These are phyloP conservation scores for Nymphicus hollandicus DNA, from an alignment of 2,113 vertebrate species.

Conservation along the genomic window DNA sequence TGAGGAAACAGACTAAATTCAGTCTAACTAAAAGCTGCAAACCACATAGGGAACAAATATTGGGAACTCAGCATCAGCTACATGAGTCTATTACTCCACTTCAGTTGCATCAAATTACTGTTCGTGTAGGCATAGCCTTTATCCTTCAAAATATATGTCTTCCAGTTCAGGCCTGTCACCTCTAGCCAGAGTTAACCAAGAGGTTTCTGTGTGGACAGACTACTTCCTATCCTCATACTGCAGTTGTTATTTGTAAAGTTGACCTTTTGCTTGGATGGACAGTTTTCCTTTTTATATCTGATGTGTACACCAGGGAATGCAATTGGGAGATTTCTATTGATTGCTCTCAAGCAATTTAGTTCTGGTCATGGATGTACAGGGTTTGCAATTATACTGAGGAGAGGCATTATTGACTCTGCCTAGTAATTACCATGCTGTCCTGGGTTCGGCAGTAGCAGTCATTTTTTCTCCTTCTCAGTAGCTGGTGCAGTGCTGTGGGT, in stretches of 20 bases:
- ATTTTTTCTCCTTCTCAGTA: too few relatives aligned
- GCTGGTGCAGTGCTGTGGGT: too few relatives aligned
- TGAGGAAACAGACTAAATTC: neutral
- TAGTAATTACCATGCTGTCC: slow-evolving; percentile 78
- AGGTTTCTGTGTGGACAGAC: slow-evolving; percentile 6
- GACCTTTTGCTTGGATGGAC: slow-evolving; percentile 76
- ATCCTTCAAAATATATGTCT: neutral
- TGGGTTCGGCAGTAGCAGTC: too few relatives aligned
- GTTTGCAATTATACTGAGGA: slow-evolving; percentile 82
- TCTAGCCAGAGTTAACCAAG: slow-evolving; percentile 5
- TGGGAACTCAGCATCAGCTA: neutral
- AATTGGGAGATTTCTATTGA: slow-evolving; percentile 79
- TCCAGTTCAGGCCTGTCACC: neutral
- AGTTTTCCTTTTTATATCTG: slow-evolving; percentile 74
- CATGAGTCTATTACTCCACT: neutral
- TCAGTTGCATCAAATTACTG: neutral
- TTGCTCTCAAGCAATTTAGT: slow-evolving; percentile 81
- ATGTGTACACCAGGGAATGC: slow-evolving; percentile 68
- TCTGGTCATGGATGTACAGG: slow-evolving; percentile 79
- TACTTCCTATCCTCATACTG: slow-evolving; percentile 26
- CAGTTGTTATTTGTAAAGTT: slow-evolving; percentile 72
- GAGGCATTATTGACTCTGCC: slow-evolving; percentile 77
- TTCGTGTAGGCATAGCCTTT: neutral
- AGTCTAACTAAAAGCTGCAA: neutral
- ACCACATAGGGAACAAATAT: neutral